A percentile compares a stretch with the other conserved stretches of the same genome.
Conservation (phyloP, 2,113 vertebrate species). For the Pardalotus punctatus region DNA sequence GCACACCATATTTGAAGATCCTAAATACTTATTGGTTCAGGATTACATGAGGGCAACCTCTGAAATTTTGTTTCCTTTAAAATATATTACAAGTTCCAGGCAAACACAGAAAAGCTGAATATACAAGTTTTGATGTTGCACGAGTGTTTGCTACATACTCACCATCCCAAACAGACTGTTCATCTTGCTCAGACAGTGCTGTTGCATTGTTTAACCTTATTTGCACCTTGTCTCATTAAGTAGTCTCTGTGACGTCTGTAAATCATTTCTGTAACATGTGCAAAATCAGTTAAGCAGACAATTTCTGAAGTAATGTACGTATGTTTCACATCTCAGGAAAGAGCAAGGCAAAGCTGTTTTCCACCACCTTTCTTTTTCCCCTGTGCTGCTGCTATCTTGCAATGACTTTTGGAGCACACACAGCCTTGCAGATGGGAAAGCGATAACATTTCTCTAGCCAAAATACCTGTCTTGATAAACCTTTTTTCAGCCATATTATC, state of each 20-base stretch:
- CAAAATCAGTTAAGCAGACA: background rate
- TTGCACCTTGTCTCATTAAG: background rate
- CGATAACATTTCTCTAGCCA: background rate
- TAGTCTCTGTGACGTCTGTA: background rate
- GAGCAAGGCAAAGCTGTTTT: background rate
- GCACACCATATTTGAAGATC: background rate
- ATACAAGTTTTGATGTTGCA: background rate
- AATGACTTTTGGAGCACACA: background rate
- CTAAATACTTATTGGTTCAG: background rate
- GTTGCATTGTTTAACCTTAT: background rate
- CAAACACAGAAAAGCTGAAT: background rate
- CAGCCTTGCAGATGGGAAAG: background rate
- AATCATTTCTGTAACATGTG: background rate
- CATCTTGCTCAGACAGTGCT: background rate
- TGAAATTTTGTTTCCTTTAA: background rate
- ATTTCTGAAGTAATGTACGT: background rate
- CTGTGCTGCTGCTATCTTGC: background rate
- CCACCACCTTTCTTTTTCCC: background rate
- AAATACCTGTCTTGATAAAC: background rate
- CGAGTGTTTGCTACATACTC: background rate
- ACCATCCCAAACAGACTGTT: background rate
- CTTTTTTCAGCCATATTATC: background rate
- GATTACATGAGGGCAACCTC: background rate
- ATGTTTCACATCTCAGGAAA: background rate
- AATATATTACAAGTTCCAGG: background rate